Conservation (phyloP, 2,888 invertebrate genomes). For the Dryococelus australis region DNA sequence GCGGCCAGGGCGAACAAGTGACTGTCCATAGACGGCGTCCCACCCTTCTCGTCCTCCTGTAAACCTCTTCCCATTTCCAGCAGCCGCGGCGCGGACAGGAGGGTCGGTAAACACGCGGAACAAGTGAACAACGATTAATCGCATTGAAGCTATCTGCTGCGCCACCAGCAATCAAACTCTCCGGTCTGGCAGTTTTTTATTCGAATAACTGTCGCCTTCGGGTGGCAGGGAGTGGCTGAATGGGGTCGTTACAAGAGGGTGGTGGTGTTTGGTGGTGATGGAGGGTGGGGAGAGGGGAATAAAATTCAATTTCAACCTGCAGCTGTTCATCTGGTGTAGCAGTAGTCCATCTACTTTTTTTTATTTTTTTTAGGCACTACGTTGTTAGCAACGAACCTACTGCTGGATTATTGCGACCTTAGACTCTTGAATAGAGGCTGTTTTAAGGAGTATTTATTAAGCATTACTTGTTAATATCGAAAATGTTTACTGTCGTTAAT, state of each 20-base stretch:
- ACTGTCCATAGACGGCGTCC: background rate
- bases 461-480: background rate
- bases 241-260: background rate
- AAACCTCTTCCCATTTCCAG: background rate
- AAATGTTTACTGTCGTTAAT: background rate
- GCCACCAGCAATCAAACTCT: constrained; percentile 6
- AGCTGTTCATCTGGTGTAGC: background rate
- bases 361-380: background rate
- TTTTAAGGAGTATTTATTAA: background rate
- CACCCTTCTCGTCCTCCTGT: background rate
- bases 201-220: background rate
- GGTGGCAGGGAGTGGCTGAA: background rate
- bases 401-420: no score
- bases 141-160: background rate
- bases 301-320: background rate
- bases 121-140: constrained; percentile 16
- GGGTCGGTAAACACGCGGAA: constrained; percentile 5
- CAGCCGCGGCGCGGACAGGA: background rate
- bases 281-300: no score
- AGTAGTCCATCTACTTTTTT: background rate
- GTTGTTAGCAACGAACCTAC: background rate
- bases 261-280: no score
- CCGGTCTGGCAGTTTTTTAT: background rate
- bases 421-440: no score
- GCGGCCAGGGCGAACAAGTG: background rate